Conservation (phyloP, 2,888 invertebrate species). For the Drosophila recens region DNA sequence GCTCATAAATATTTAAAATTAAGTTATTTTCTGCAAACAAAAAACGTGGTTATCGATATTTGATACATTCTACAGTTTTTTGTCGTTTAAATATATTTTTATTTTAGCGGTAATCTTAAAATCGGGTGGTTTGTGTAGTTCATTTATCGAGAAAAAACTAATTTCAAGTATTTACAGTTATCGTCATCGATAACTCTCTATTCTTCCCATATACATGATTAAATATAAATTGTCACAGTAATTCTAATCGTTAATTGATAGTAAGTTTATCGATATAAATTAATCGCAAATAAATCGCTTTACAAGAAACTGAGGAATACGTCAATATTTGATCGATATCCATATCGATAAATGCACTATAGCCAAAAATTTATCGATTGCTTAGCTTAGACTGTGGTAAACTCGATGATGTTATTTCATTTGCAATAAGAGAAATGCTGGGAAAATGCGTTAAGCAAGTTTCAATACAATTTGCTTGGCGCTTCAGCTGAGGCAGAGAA, state of each 20-base stretch:
- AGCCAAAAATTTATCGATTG: not conserved
- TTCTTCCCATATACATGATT: not conserved
- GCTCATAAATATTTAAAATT: no score
- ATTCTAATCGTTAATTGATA: not conserved
- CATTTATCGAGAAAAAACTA: not conserved
- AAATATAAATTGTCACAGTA: not conserved
- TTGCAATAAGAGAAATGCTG: conserved; percentile 31
- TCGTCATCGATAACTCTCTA: not conserved
- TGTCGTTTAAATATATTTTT: no score
- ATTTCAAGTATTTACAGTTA: not conserved
- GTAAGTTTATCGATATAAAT: not conserved
- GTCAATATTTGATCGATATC: not conserved
- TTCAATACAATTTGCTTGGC: conserved; percentile 42
- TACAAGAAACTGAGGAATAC: not conserved
- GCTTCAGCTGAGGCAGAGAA: conserved; percentile 3
- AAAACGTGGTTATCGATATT: no score
- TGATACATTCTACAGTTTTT: no score
- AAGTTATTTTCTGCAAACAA: no score
- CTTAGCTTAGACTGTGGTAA: not conserved
- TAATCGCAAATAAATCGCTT: not conserved
- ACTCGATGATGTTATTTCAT: not conserved
- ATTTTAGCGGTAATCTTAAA: no score
- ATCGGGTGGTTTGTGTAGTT: no score
- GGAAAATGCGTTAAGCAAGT: conserved; percentile 51
- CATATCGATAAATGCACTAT: not conserved